Conservation (phyloP, 2,797 vertebrate genomes). For the Darevskia mixta region DNA sequence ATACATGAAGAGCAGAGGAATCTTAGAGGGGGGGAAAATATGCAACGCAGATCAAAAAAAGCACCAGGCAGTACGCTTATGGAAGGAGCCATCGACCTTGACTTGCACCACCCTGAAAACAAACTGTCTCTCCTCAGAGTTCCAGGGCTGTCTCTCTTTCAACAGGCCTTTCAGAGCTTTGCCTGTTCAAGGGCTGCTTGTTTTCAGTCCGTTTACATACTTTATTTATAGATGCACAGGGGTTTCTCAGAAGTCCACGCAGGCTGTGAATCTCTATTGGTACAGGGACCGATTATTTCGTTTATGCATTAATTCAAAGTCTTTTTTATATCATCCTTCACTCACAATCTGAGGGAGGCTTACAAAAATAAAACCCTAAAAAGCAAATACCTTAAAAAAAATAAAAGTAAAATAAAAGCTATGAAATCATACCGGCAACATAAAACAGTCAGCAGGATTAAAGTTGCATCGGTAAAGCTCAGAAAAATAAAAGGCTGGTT, state of each 20-base stretch:
- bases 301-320: not conserved
- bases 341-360: not conserved
- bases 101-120: conserved; percentile 14
- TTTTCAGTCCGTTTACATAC: not conserved
- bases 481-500: not conserved
- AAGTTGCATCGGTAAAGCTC: not conserved
- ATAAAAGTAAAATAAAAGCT: not conserved
- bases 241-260: not conserved
- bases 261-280: not conserved
- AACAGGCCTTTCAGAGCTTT: not conserved
- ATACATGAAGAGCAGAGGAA: conserved; percentile 14
- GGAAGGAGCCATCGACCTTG: conserved; percentile 41
- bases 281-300: not conserved
- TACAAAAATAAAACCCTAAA: not conserved
- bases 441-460: not conserved
- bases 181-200: conserved; percentile 10
- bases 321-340: not conserved
- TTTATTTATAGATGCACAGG: not conserved
- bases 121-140: conserved; percentile 25
- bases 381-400: too few species aligned
- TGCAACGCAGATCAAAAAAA: not conserved
- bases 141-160: conserved; percentile 39
- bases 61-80: conserved; percentile 36
- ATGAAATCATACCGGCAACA: not conserved
- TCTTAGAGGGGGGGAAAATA: conserved; percentile 26